Percentiles rank a stretch among this genome's conserved stretches.
Conservation (phyloP, 2,888 invertebrate species). For the Macrophya alboannulata region DNA sequence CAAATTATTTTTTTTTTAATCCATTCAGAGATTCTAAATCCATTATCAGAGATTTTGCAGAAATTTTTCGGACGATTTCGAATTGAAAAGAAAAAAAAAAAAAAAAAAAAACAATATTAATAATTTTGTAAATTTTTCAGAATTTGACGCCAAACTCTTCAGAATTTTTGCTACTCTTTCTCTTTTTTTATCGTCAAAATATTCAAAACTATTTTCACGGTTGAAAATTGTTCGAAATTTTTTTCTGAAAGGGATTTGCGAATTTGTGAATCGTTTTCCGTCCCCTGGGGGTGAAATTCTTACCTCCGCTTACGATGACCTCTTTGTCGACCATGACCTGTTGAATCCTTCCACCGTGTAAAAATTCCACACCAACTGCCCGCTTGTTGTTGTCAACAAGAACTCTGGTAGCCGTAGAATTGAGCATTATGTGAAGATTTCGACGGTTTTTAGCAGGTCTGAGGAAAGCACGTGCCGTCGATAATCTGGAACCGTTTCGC, state of each 20-base stretch:
- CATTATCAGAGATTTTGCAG: too few species aligned
- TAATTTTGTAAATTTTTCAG: too few species aligned
- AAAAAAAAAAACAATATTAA: too few species aligned
- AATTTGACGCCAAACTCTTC: too few species aligned
- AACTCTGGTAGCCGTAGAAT: slow-evolving; percentile 90
- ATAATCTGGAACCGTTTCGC: slow-evolving; percentile 92
- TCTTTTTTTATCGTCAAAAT: too few species aligned
- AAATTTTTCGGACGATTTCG: too few species aligned
- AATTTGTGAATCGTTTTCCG: background rate
- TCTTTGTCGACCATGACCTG: slow-evolving; percentile 87
- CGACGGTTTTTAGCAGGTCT: slow-evolving; percentile 88
- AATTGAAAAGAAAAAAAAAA: too few species aligned
- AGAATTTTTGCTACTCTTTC: too few species aligned
- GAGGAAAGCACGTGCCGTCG: slow-evolving; percentile 91
- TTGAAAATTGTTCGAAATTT: too few species aligned
- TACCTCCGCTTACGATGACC: slow-evolving; percentile 84
- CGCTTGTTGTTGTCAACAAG: slow-evolving; percentile 87
- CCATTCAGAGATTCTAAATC: too few species aligned
- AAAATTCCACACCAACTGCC: slow-evolving; percentile 90
- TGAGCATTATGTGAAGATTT: slow-evolving; percentile 92
- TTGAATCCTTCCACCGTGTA: slow-evolving; percentile 81
- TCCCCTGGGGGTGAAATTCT: background rate
- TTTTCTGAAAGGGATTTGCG: background rate
- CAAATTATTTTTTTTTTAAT: too few species aligned
- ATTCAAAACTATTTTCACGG: too few species aligned